These are phyloP conservation scores for Stenotaenia linearis DNA, from an alignment of 2,888 invertebrate genomes.

Conservation along the genomic window DNA sequence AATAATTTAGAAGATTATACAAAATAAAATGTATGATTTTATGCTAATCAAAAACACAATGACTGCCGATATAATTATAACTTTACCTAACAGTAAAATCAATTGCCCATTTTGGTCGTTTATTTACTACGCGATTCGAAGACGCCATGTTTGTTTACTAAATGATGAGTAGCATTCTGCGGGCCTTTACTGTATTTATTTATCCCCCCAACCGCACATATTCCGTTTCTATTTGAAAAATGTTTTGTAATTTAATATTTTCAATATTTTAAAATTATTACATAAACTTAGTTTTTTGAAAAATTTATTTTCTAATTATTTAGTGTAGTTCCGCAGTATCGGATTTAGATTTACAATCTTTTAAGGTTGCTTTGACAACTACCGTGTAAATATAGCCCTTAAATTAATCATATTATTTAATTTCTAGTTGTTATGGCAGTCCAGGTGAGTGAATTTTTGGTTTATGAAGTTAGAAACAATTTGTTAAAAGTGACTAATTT, in stretches of 20 bases:
- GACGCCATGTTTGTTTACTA: conserved; percentile 28
- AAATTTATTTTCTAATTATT: too few species aligned
- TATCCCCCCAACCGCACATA: neutral
- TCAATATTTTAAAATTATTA: too few species aligned
- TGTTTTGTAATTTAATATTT: too few species aligned
- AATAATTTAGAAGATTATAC: too few species aligned
- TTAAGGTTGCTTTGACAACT: too few species aligned
- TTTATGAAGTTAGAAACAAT: neutral
- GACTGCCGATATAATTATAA: neutral
- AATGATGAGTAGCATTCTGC: neutral
- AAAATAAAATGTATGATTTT: too few species aligned
- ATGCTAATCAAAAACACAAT: too few species aligned
- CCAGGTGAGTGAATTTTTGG: neutral
- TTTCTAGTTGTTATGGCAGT: neutral
- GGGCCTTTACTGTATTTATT: neutral
- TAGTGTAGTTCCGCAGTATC: too few species aligned
- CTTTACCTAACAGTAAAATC: conserved; percentile 38
- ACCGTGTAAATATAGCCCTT: too few species aligned
- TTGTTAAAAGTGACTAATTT: neutral
- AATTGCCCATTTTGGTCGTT: conserved; percentile 39
- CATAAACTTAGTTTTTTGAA: too few species aligned
- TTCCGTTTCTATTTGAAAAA: too few species aligned
- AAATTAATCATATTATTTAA: neutral
- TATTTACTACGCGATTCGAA: conserved; percentile 28
- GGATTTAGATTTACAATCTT: too few species aligned